Evolutionary conservation across 2,113 vertebrate species (phyloP).

Genomic region (Peromyscus leucopus): DNA sequence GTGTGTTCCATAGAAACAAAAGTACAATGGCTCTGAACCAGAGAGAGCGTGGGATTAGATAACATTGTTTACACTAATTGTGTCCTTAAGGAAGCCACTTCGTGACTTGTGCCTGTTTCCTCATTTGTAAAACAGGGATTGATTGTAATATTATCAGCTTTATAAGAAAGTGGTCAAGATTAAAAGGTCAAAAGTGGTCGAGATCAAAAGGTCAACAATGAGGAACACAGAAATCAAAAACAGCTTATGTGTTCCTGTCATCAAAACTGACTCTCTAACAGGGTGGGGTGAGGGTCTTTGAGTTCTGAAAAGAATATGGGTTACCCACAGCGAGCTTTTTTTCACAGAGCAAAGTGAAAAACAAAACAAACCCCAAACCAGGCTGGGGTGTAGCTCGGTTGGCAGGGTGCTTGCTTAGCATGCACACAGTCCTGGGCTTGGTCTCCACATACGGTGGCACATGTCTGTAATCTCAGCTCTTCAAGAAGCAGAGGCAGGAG

Average conservation of each 20-base stretch:
- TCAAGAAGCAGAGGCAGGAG: neutral
- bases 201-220: neutral
- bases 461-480: neutral
- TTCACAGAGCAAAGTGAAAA: constrained; percentile 19
- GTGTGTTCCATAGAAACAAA: neutral
- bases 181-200: neutral
- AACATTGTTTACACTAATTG: neutral
- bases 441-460: neutral
- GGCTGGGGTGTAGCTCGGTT: neutral
- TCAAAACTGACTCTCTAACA: neutral
- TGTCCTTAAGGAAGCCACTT: neutral
- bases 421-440: neutral
- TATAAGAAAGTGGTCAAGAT: neutral
- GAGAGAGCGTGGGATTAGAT: neutral
- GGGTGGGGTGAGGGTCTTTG: neutral
- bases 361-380: neutral
- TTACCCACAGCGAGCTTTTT: neutral
- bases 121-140: constrained; percentile 30
- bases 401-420: neutral
- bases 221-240: neutral
- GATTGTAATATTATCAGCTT: neutral
- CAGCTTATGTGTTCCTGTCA: neutral
- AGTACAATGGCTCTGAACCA: neutral
- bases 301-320: neutral
- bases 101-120: neutral